Percentiles rank a stretch among this genome's conserved stretches.
phyloP scores from a whole-genome alignment of 64 coral and sea anemone genomes.

The Porites australiensis region DNA sequence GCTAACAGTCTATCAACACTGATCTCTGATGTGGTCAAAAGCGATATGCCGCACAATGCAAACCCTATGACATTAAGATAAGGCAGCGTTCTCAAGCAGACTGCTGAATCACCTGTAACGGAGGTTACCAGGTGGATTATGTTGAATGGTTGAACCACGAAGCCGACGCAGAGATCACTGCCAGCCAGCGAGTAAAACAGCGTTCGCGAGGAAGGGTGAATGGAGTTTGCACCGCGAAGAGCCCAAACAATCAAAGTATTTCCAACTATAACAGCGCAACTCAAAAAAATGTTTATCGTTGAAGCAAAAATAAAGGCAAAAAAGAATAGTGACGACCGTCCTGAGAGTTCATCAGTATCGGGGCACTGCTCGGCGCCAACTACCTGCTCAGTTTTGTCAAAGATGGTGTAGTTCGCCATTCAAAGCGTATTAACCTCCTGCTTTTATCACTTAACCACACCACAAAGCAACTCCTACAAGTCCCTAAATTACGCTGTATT shows the following conservation, averaged over 20 bases:
- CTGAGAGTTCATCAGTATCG: background rate
- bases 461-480: too few relatives aligned
- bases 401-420: too few relatives aligned
- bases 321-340: background rate
- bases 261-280: background rate
- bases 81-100: background rate
- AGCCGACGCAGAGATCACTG: slow-evolving; percentile 27
- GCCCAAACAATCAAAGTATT: background rate
- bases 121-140: background rate
- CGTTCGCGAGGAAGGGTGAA: slow-evolving; percentile 19
- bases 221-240: background rate
- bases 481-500: too few relatives aligned
- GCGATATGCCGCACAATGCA: background rate
- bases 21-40: slow-evolving; percentile 33
- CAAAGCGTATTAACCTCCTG: too few relatives aligned
- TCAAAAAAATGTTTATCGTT: background rate
- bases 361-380: background rate
- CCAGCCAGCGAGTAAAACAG: slow-evolving; percentile 6
- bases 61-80: slow-evolving; percentile 13
- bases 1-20: slow-evolving; percentile 27
- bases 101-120: background rate
- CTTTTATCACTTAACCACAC: too few relatives aligned
- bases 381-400: too few relatives aligned
- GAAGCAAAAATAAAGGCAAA: background rate
- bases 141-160: slow-evolving; percentile 22